Evolutionary conservation across 1,140 invertebrate species (phyloP).

Genomic region (Chymomyza costata): DNA sequence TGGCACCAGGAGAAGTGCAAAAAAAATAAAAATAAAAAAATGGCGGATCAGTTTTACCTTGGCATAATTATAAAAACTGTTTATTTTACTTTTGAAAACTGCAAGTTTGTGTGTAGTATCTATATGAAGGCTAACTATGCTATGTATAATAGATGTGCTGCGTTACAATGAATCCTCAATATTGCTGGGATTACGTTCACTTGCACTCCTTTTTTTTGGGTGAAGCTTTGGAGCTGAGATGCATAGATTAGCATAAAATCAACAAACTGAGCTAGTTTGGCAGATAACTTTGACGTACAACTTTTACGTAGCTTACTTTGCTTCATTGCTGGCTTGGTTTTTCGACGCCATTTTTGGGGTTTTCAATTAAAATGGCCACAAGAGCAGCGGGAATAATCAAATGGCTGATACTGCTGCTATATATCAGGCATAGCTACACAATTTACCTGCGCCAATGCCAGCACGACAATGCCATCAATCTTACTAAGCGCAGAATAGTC

Average conservation of each 20-base stretch:
- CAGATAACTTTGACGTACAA: too few relatives aligned
- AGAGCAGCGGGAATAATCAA: constrained; percentile 24
- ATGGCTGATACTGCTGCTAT: constrained; percentile 20
- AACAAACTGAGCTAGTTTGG: constrained; percentile 36
- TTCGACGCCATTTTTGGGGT: constrained; percentile 44
- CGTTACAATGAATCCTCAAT: constrained; percentile 50
- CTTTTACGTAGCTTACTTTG: constrained; percentile 14
- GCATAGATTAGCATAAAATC: constrained; percentile 68
- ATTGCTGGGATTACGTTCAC: constrained; percentile 19
- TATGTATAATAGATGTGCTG: too few relatives aligned
- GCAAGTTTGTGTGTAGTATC: too few relatives aligned
- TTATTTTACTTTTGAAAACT: constrained; percentile 57
- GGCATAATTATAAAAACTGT: constrained; percentile 56
- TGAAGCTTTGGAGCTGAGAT: constrained; percentile 31
- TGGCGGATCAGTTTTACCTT: constrained; percentile 18
- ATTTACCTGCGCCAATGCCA: constrained; percentile 42
- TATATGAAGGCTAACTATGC: too few relatives aligned
- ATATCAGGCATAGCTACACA: constrained; percentile 46
- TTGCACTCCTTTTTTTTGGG: constrained; percentile 47
- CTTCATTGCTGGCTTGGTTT: constrained; percentile 14
- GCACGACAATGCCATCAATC: constrained; percentile 44
- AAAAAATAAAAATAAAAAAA: constrained; percentile 37
- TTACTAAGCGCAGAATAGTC: constrained; percentile 23
- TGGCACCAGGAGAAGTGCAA: constrained; percentile 32
- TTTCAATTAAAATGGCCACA: constrained; percentile 59